Conservation (phyloP, 53 echinoderm and acorn worm species). For the Glandiceps talaboti region DNA sequence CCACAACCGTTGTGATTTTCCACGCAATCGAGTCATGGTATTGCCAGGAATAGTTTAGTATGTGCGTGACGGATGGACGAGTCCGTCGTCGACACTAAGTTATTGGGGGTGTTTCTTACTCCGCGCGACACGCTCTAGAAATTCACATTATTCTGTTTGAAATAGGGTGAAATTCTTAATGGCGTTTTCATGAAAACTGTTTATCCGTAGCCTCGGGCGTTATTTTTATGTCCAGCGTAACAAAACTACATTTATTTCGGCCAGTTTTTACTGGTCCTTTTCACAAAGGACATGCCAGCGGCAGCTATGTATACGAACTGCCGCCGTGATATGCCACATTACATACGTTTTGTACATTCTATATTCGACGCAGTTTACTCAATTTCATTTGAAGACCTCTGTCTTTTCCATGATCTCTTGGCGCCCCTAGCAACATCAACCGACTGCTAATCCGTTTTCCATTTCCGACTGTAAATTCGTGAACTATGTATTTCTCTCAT, state of each 20-base stretch:
- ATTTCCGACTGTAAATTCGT: neutral
- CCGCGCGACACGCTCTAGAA: neutral
- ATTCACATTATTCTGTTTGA: neutral
- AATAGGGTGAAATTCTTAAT: neutral
- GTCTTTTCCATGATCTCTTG: neutral
- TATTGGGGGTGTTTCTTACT: neutral
- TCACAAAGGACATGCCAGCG: neutral
- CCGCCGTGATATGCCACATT: too few relatives aligned
- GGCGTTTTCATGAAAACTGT: neutral
- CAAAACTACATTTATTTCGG: neutral
- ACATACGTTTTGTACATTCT: too few relatives aligned
- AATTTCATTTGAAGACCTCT: neutral
- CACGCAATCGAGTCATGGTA: neutral
- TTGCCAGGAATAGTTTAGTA: too few relatives aligned
- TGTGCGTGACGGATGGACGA: too few relatives aligned
- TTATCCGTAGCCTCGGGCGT: neutral
- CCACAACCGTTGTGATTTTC: neutral
- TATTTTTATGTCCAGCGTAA: neutral
- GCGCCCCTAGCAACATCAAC: neutral
- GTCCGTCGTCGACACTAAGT: too few relatives aligned
- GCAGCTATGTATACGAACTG: neutral
- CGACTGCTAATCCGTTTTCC: neutral
- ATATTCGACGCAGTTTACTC: neutral
- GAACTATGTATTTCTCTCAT: too few relatives aligned
- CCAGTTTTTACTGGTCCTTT: neutral